Evolutionary conservation across 2,888 invertebrate species (phyloP), one percentile per base, ranked within the genome.

Genomic region (Cyclophora punctaria): DNA sequence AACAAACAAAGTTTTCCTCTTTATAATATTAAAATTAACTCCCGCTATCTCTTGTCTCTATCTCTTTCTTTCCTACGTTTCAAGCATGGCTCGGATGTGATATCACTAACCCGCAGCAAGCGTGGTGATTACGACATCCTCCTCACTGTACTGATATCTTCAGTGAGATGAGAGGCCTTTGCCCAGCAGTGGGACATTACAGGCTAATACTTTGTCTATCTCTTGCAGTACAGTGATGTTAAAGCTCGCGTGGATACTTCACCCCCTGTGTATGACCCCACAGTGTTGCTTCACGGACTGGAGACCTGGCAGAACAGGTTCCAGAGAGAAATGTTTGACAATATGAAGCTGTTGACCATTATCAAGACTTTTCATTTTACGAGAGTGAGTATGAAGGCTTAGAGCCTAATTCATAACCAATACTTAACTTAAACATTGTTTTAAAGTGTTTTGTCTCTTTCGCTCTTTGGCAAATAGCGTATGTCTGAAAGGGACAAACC

Each of bases 291-390:
- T 20, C 37, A 1, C 60, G 56, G 2, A 45, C 34, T 77, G 0
- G 44, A 53, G 1, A 41, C 35, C 0, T 73, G 69, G 67, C 41
- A 53, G 1, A 51, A 3, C 0, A 54, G 51, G 0, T 2, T 59
- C 0, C 4, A 47, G 1, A 34, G 46, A 1, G 40, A 73, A 1
- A 53, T 58, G 35, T 20, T 20, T 0, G 62, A 78, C 0, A 85
- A 85, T 47, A 34, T 72, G 1, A 49, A 53, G 0, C 47, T 83
- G 3, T 35, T 84, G 0, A 50, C 56, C 2, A 41, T 52, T 2
- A 81, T 84, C 4, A 71, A 64, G 41, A 56, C 49, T 3, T 59
- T 67, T 1, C 70, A 77, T 45, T 63, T 66, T 5, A 54, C 49
- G 7, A 52, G 75, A 52, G 82, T 81, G 53, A 62, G 69, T 62